Percentiles rank a stretch among this genome's conserved stretches.
Conservation (phyloP, 2,113 vertebrate genomes). For the Antechinus stuartii region DNA sequence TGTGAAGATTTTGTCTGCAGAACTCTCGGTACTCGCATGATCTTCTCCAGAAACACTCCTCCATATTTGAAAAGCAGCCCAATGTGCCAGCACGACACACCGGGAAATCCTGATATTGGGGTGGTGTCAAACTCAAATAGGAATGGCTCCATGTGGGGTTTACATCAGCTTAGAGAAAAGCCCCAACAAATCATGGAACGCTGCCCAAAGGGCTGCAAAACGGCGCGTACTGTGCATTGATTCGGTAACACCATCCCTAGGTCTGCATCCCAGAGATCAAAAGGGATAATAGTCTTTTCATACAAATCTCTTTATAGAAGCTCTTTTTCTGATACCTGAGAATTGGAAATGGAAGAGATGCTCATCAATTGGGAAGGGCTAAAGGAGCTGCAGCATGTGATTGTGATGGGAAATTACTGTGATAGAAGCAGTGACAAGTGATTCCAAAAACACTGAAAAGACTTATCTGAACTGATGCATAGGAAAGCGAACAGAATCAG, state of each 20-base stretch:
- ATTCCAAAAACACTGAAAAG: not conserved
- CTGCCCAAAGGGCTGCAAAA: not conserved
- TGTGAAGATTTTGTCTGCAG: not conserved
- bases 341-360: not conserved
- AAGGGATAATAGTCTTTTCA: not conserved
- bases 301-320: not conserved
- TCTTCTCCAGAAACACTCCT: not conserved
- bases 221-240: not conserved
- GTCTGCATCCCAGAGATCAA: not conserved
- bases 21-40: not conserved
- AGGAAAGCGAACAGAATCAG: not conserved
- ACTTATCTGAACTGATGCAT: not conserved
- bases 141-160: not conserved
- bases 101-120: not conserved
- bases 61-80: not conserved
- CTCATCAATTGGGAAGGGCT: not conserved
- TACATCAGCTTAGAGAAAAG: not conserved
- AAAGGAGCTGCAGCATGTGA: not conserved
- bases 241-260: not conserved
- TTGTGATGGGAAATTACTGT: not conserved
- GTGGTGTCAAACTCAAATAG: not conserved
- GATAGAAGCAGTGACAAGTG: not conserved
- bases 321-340: not conserved
- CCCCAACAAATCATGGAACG: not conserved
- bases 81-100: not conserved